Conservation (phyloP, 2,888 invertebrate genomes). For the Boloria selene region DNA sequence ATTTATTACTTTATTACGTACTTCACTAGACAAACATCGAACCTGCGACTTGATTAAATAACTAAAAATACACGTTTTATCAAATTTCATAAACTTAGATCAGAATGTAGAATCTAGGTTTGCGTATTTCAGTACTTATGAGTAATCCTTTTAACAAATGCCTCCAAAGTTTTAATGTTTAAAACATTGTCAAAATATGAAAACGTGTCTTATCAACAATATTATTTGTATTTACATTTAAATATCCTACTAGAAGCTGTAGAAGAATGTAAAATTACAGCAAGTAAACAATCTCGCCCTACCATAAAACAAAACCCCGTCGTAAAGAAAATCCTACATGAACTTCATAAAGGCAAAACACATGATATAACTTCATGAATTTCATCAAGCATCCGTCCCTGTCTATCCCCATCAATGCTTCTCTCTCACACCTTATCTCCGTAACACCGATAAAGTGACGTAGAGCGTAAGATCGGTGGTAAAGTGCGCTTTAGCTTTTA, state of each 20-base stretch:
- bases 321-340: slow-evolving; percentile 26
- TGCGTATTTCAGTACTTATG: no score
- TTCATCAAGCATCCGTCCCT: slow-evolving; percentile 55
- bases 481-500: slow-evolving; percentile 40
- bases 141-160: no score
- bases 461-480: slow-evolving; percentile 74
- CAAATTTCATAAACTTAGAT: no score
- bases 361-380: slow-evolving; percentile 41
- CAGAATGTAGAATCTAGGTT: no score
- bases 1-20: no score
- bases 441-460: slow-evolving; percentile 77
- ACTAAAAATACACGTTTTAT: no score
- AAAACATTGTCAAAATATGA: no score
- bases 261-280: slow-evolving; percentile 2
- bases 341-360: slow-evolving; percentile 19
- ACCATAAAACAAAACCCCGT: slow-evolving; percentile 23
- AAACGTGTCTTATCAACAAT: no score
- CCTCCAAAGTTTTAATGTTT: no score
- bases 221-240: neutral
- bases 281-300: neutral
- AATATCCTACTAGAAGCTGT: neutral
- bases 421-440: slow-evolving; percentile 58
- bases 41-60: no score
- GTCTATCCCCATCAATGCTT: slow-evolving; percentile 39
- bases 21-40: no score